phyloP scores from a whole-genome alignment of 2,113 vertebrate genomes.

The Scomber japonicus region DNA sequence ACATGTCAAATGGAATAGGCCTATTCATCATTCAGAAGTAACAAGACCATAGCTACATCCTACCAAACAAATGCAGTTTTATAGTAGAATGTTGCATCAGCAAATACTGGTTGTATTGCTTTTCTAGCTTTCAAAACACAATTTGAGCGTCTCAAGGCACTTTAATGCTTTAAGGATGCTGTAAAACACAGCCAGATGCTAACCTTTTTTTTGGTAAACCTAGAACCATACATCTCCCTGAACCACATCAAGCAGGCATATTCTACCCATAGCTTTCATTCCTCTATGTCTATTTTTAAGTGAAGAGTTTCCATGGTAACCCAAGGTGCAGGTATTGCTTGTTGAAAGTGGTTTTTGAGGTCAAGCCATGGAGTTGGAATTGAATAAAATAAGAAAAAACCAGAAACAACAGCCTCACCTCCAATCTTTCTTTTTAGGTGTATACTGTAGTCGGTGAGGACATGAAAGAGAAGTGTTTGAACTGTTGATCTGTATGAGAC shows the following conservation, averaged over 20 bases:
- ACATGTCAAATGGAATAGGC: conserved; percentile 45
- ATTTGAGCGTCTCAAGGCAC: conserved; percentile 3
- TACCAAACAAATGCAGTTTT: conserved; percentile 40
- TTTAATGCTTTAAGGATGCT: conserved; percentile 39
- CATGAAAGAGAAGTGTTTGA: conserved; percentile 55
- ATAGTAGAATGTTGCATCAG: conserved; percentile 47
- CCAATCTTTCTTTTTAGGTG: conserved; percentile 55
- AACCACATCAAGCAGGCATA: conserved; percentile 75
- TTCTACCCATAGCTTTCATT: conserved; percentile 70
- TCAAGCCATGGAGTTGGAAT: conserved; percentile 70
- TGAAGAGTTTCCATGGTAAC: conserved; percentile 84
- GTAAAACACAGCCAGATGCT: conserved; percentile 56
- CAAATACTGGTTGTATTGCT: conserved; percentile 2
- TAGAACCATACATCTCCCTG: conserved; percentile 68
- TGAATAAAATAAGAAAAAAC: conserved; percentile 65
- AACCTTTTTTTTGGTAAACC: conserved; percentile 58
- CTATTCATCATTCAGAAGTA: conserved; percentile 46
- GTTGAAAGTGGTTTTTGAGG: conserved; percentile 76
- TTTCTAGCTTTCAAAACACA: conserved; percentile 42
- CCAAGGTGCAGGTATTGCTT: conserved; percentile 73
- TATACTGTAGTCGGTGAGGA: conserved; percentile 14
- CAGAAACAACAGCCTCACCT: conserved; percentile 66
- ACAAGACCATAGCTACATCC: conserved; percentile 40
- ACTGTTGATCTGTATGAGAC: conserved; percentile 51
- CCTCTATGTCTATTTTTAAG: conserved; percentile 84